A percentile compares a stretch with the other conserved stretches of the same genome.
These are phyloP conservation scores for Oxycera nigricornis DNA, from an alignment of 2,888 invertebrate species.

Conservation along the genomic window DNA sequence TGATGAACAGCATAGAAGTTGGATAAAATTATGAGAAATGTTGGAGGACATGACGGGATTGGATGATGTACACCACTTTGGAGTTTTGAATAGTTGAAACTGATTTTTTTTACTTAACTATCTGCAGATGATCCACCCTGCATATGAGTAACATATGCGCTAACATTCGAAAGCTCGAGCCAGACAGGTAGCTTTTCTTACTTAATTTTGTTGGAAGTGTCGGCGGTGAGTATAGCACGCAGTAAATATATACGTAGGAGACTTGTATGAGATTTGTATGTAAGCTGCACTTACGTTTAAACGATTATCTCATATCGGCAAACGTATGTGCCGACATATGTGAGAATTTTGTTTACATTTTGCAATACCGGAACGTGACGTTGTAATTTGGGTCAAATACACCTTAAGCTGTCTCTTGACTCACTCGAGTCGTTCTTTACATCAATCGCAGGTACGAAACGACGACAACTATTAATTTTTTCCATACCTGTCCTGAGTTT, in stretches of 20 bases:
- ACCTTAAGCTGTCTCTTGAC: conserved; percentile 48
- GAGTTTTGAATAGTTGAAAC: too few species aligned
- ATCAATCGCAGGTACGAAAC: conserved; percentile 24
- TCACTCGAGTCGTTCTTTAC: conserved; percentile 24
- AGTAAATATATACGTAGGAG: neutral
- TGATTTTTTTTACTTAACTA: too few species aligned
- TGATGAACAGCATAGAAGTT: too few species aligned
- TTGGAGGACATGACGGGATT: too few species aligned
- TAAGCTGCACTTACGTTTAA: neutral
- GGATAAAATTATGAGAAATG: too few species aligned
- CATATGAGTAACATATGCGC: neutral
- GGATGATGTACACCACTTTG: too few species aligned
- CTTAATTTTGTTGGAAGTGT: neutral
- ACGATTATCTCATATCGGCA: conserved; percentile 13
- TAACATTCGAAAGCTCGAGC: neutral
- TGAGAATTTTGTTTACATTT: conserved; percentile 40
- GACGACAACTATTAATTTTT: conserved; percentile 16
- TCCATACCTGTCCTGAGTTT: neutral
- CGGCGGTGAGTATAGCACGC: neutral
- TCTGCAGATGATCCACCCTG: too few species aligned
- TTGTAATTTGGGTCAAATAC: conserved; percentile 53
- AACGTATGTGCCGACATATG: neutral
- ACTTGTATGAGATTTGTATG: conserved; percentile 59
- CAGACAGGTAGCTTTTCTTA: neutral
- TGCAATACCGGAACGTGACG: conserved; percentile 53